Conservation (phyloP, 2,113 vertebrate genomes). For the Onychostruthus taczanowskii region DNA sequence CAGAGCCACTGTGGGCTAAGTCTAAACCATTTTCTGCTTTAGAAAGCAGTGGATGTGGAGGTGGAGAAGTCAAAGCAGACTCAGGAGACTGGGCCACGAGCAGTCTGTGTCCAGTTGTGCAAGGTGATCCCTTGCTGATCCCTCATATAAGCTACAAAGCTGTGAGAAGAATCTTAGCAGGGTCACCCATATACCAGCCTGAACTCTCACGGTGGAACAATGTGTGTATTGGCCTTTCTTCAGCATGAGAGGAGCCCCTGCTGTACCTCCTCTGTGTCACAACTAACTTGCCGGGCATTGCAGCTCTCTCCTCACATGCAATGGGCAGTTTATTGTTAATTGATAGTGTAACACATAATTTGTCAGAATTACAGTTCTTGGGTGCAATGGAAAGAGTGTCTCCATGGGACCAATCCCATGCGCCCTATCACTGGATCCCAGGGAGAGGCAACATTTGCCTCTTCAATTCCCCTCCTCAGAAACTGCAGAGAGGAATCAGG, state of each 20-base stretch:
- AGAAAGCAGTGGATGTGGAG: neutral
- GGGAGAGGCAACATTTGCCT: neutral
- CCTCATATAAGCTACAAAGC: neutral
- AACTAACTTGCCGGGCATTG: neutral
- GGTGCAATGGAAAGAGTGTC: neutral
- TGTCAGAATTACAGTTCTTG: neutral
- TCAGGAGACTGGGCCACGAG: neutral
- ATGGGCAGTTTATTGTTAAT: neutral
- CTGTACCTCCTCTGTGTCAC: neutral
- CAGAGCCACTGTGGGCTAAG: neutral
- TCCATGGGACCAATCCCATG: neutral
- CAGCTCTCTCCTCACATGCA: neutral
- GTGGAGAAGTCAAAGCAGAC: neutral
- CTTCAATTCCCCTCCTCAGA: neutral
- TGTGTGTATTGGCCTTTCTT: neutral
- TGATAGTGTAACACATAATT: neutral
- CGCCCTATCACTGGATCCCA: neutral
- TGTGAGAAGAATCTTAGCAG: neutral
- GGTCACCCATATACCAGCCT: neutral
- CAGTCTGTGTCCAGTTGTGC: neutral
- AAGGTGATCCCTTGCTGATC: neutral
- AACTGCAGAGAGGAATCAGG: neutral
- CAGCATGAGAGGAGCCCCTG: neutral
- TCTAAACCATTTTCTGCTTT: neutral
- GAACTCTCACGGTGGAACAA: fast-evolving